Conservation (phyloP, 1,140 invertebrate genomes). For the Colletes gigas region DNA sequence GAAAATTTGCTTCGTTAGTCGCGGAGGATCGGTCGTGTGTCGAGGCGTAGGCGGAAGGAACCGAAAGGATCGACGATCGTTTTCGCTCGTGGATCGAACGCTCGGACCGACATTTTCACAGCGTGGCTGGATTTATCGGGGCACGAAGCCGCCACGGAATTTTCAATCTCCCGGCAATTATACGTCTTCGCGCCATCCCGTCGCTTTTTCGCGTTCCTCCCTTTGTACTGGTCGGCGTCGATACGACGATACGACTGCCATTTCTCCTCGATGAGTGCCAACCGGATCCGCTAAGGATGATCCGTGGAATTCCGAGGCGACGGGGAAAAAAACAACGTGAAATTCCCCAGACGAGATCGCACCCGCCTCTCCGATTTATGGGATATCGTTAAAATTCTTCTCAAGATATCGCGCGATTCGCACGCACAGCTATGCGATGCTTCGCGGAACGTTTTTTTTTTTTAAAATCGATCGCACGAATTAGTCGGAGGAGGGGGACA, state of each 20-base stretch:
- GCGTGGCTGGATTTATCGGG: constrained; percentile 48
- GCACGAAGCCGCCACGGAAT: constrained; percentile 45
- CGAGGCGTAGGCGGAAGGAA: background rate
- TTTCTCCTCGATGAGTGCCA: constrained; percentile 44
- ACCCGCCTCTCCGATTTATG: constrained; percentile 5
- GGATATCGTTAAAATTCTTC: constrained; percentile 34
- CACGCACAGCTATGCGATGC: background rate
- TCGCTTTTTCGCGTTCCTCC: constrained; percentile 50
- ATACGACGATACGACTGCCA: constrained; percentile 45
- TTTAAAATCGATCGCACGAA: background rate
- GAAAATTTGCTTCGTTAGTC: constrained; percentile 29
- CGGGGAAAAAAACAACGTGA: constrained; percentile 34
- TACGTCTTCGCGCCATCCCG: constrained; percentile 51
- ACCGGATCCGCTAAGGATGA: constrained; percentile 20
- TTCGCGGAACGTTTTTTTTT: background rate
- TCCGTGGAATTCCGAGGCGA: constrained; percentile 37
- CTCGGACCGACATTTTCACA: constrained; percentile 27
- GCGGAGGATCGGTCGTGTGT: background rate
- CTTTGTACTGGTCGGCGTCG: constrained; percentile 43
- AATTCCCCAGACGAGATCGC: constrained; percentile 18
- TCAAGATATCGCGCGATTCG: background rate
- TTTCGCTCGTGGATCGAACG: background rate
- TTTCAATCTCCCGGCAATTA: constrained; percentile 62
- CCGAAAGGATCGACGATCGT: constrained; percentile 1
- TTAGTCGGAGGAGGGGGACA: background rate